Conservation (phyloP, 1,140 invertebrate species). For the Penaeus indicus region DNA sequence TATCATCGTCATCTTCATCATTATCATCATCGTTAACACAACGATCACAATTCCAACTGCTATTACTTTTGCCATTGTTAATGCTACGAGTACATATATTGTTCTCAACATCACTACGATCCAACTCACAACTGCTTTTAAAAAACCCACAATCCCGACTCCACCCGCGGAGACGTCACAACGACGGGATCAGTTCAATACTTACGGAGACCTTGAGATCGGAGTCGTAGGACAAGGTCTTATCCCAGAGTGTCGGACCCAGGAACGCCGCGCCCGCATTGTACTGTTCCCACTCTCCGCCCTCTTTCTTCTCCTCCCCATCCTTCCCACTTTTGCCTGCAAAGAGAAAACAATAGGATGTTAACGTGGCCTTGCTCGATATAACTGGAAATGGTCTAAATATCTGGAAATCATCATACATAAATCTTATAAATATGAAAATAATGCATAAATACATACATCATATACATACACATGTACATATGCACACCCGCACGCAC, state of each 20-base stretch:
- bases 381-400: neutral
- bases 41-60: too few species aligned
- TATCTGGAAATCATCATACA: neutral
- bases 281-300: constrained; percentile 55
- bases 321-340: constrained; percentile 59
- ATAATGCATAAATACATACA: neutral
- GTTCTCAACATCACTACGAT: too few species aligned
- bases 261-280: constrained; percentile 55
- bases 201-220: constrained; percentile 48
- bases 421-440: too few species aligned
- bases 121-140: too few species aligned
- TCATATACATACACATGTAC: neutral
- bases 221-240: constrained; percentile 54
- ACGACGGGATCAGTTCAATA: neutral
- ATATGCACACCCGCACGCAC: neutral
- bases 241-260: constrained; percentile 54
- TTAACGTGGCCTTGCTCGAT: neutral
- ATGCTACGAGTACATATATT: too few species aligned
- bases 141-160: too few species aligned
- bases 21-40: too few species aligned
- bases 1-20: too few species aligned
- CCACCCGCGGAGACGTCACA: too few species aligned
- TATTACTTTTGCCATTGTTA: too few species aligned
- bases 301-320: constrained; percentile 53
- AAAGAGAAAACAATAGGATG: neutral